Evolutionary conservation across 2,888 invertebrate species (phyloP).

Genomic region (Antheraea yamamai): DNA sequence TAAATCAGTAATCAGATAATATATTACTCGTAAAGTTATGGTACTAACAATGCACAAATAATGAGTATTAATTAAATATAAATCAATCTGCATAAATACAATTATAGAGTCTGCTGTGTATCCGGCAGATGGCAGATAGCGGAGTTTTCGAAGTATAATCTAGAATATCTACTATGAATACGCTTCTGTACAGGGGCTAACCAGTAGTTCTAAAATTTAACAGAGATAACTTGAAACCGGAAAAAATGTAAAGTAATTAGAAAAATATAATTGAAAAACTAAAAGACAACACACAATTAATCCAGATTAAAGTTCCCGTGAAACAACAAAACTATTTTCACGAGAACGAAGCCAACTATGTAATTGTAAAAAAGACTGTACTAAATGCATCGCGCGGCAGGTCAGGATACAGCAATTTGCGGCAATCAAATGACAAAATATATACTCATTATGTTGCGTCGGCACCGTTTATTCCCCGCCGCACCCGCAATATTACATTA

Average conservation of each 20-base stretch:
- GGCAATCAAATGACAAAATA: conserved; percentile 56
- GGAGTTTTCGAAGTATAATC: no score
- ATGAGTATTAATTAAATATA: not conserved
- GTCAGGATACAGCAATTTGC: conserved; percentile 70
- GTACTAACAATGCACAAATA: not conserved
- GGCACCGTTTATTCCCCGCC: not conserved
- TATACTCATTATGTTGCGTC: not conserved
- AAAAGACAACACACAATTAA: no score
- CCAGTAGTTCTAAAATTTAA: no score
- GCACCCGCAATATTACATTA: not conserved
- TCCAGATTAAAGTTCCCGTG: no score
- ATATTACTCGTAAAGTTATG: not conserved
- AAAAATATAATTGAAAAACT: no score
- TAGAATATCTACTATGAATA: no score
- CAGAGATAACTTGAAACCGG: no score
- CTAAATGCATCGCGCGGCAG: conserved; percentile 35
- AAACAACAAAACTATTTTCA: not conserved
- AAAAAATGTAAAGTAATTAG: no score
- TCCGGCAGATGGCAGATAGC: no score
- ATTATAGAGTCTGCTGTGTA: no score
- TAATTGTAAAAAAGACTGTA: not conserved
- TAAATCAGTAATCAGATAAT: not conserved
- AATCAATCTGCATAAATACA: no score
- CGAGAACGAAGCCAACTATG: not conserved
- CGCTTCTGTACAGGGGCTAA: no score